Conservation (phyloP, 64 coral and sea anemone genomes). For the Pocillopora verrucosa region DNA sequence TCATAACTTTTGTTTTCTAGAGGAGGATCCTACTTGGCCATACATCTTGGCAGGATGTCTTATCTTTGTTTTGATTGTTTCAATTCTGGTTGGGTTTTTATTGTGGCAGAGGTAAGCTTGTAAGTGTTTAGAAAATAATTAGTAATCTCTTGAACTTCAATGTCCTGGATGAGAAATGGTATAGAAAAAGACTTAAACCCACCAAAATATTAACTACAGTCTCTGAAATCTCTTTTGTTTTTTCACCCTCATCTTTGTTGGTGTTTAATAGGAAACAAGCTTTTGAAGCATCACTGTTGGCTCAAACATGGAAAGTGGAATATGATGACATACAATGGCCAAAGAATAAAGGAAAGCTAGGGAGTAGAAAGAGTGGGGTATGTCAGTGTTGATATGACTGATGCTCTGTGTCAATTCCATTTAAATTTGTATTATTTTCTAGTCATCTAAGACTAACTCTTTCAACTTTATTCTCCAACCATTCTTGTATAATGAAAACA, state of each 20-base stretch:
- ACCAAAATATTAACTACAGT: too few relatives aligned
- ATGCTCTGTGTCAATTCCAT: background rate
- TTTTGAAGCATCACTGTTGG: conserved; percentile 76
- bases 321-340: conserved; percentile 86
- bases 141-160: background rate
- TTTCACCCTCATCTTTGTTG: background rate
- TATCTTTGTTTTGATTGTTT: conserved; percentile 65
- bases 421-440: too few relatives aligned
- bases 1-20: conserved; percentile 7
- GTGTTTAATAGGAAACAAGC: conserved; percentile 65
- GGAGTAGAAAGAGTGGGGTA: conserved; percentile 87
- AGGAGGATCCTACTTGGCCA: conserved; percentile 63
- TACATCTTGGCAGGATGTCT: conserved; percentile 59
- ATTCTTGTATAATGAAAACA: too few relatives aligned
- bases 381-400: background rate
- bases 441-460: too few relatives aligned
- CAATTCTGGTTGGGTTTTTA: conserved; percentile 63
- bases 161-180: too few relatives aligned
- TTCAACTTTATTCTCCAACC: too few relatives aligned
- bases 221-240: background rate
- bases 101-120: conserved; percentile 65
- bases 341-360: conserved; percentile 61
- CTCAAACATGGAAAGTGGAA: conserved; percentile 76
- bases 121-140: background rate
- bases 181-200: too few relatives aligned